These are phyloP conservation scores for Nyctalus aviator DNA, from an alignment of 2,797 vertebrate species.

Conservation along the genomic window DNA sequence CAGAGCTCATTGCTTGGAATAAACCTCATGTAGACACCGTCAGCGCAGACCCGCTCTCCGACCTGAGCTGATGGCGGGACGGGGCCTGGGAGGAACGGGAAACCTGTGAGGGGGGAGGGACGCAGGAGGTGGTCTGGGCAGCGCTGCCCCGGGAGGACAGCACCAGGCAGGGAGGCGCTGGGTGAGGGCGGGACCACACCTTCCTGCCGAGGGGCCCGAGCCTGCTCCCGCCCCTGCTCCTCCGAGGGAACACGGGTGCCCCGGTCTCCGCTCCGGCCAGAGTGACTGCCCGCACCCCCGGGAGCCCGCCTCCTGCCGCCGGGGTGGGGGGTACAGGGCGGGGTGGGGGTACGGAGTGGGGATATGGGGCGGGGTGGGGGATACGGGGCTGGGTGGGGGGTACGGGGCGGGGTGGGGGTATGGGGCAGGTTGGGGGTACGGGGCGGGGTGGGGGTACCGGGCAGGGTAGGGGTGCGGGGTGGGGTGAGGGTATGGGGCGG, in stretches of 20 bases:
- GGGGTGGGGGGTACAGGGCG: neutral
- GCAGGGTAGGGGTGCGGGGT: too few species aligned
- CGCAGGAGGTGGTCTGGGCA: accelerated
- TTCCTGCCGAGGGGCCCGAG: too few species aligned
- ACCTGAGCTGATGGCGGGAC: neutral
- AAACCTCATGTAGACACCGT: accelerated
- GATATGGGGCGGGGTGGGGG: too few species aligned
- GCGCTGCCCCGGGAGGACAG: neutral
- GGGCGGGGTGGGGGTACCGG: too few species aligned
- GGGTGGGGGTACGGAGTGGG: too few species aligned
- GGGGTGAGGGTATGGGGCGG: too few species aligned
- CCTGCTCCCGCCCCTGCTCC: neutral
- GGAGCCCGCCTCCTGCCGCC: neutral
- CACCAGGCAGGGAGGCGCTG: neutral
- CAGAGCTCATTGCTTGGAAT: too few species aligned
- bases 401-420: too few species aligned
- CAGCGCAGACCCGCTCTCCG: neutral
- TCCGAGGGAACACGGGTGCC: neutral
- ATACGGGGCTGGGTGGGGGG: too few species aligned
- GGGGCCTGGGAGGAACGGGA: neutral
- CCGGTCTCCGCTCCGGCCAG: neutral
- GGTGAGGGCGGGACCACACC: neutral
- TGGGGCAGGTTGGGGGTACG: too few species aligned
- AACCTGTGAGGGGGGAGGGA: accelerated
- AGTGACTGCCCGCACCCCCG: accelerated